Base-by-base conservation (phyloP, 2,797 vertebrate species). In the Chiropotes sagulatus region DNA sequence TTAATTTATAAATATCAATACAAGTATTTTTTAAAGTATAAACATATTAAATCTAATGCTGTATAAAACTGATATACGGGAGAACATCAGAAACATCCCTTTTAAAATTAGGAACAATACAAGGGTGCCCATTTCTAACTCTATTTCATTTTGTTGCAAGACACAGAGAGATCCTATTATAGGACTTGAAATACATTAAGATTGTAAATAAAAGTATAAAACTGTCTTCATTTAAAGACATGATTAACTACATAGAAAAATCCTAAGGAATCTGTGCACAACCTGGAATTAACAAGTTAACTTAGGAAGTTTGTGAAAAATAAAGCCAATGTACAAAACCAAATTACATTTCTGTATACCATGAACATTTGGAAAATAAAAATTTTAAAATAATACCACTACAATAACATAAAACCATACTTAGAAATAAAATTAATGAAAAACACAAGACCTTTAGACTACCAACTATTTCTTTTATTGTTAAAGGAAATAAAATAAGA, bases 241-340 rank as follows among this genome's bases (percentile, higher is more conserved):
- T 85, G 17, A 64, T 82, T 61, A 88, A 57, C 13, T 82, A 30
- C 13, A 81, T 36, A 50, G 61, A 73, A 94, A 88, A 78, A 67
- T 78, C 26, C 33, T 95, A 96, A 93, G 41, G 20, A 75, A 82
- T 81, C 44, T 36, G 46, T 72, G 22, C 96, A 96, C 86, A 87
- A 64, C 3, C 8, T 39, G 6, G 20, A 84, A 70, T 82, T 94
- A 84, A 83, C 20, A 48, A 92, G 28, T 64, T 95, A 93, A 97
- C 72, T 48, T 81, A 96, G 44, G 57, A 85, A 96, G 20, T 6
- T 67, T 73, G 4, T 83, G 6, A 10, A 4, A 72, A 75, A 78
- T 41, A 96, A 95, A 91, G 39, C 13, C 28, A 58, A 81, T n/a
- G 83, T 4, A 54, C 50, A 94, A 61, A 95, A 82, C 24, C 13